Percentiles rank a stretch among this genome's conserved stretches.
Conservation (phyloP, 53 echinoderm and acorn worm genomes). For the Henricia sp. region DNA sequence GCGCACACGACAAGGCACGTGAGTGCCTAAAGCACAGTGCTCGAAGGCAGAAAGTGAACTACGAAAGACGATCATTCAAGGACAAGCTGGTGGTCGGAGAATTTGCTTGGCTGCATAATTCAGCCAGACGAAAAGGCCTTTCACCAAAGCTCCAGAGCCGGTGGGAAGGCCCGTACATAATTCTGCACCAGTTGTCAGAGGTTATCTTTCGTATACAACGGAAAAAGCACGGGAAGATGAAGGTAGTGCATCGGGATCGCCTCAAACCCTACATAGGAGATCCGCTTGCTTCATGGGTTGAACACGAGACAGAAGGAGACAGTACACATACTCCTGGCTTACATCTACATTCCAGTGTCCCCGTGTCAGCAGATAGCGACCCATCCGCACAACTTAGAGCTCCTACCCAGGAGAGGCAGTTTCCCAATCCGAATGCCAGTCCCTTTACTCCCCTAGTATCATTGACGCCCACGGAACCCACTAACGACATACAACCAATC, state of each 20-base stretch:
- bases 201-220: too few relatives aligned
- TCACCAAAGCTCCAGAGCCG: too few relatives aligned
- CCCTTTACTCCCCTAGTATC: neutral
- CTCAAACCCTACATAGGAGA: slow-evolving; percentile 11
- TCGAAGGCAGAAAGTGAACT: neutral
- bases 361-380: neutral
- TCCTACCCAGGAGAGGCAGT: neutral
- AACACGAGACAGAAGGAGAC: neutral
- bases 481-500: neutral
- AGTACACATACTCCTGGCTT: neutral
- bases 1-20: slow-evolving; percentile 2
- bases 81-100: slow-evolving; percentile 3
- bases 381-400: neutral
- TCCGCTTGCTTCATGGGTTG: neutral
- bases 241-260: slow-evolving; percentile 6
- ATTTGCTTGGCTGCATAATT: slow-evolving; percentile 9
- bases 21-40: slow-evolving; percentile 13
- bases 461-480: neutral
- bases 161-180: too few relatives aligned
- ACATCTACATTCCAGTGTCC: neutral
- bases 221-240: slow-evolving; percentile 7
- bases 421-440: neutral
- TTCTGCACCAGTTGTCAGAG: too few relatives aligned
- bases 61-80: neutral
- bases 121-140: too few relatives aligned